A percentile compares a stretch with the other conserved stretches of the same genome.
These are phyloP conservation scores for Molossus molossus DNA, from an alignment of 2,797 vertebrate genomes.

Conservation along the genomic window DNA sequence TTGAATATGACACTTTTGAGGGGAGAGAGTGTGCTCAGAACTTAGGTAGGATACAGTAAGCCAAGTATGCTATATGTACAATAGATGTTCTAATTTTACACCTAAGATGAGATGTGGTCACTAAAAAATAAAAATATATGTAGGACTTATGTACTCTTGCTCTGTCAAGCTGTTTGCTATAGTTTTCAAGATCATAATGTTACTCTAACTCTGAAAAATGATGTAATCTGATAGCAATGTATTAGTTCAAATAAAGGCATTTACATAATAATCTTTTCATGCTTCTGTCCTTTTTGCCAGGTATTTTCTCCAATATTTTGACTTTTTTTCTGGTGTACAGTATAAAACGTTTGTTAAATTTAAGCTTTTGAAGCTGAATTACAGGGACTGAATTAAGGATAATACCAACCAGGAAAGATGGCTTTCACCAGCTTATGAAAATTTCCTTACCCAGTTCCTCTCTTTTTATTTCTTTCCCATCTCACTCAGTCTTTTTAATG, in stretches of 20 bases:
- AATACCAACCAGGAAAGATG: not conserved
- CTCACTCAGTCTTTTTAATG: conserved; percentile 8
- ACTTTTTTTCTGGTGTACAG: conserved; percentile 14
- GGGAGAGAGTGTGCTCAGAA: conserved; percentile 81
- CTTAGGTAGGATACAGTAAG: conserved; percentile 81
- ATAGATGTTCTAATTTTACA: conserved; percentile 88
- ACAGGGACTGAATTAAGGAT: not conserved
- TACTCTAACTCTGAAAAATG: conserved; percentile 89
- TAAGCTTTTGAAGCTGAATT: conserved; percentile 24
- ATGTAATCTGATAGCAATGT: conserved; percentile 90
- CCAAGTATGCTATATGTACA: conserved; percentile 84
- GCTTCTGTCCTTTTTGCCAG: conserved; percentile 62
- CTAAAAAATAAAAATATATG: conserved; percentile 88
- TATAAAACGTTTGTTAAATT: conserved; percentile 22
- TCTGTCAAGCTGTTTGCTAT: conserved; percentile 91
- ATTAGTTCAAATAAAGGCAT: conserved; percentile 90
- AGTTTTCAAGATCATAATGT: conserved; percentile 89
- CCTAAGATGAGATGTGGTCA: conserved; percentile 82
- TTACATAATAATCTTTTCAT: conserved; percentile 85
- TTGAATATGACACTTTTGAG: conserved; percentile 83
- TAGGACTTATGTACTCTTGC: conserved; percentile 89
- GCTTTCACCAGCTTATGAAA: conserved; percentile 38
- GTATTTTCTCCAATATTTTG: not conserved
- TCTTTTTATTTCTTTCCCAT: conserved; percentile 9
- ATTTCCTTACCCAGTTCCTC: not conserved